Conservation (phyloP, 2,888 invertebrate species). For the Monopis laevigella region DNA sequence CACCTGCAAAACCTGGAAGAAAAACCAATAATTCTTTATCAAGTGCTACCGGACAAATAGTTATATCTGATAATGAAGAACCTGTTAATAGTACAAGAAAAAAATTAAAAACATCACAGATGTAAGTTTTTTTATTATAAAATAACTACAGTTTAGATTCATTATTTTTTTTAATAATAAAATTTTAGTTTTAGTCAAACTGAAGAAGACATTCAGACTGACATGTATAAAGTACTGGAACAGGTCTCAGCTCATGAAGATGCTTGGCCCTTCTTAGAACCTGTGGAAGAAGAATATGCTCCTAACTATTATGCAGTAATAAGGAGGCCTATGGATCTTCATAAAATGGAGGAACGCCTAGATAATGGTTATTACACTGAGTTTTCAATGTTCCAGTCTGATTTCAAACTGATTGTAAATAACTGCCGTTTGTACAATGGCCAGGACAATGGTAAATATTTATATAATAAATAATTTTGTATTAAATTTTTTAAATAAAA, state of each 20-base stretch:
- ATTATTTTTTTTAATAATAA: too few relatives aligned
- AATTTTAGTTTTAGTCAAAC: slow-evolving; percentile 75
- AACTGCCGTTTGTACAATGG: slow-evolving; percentile 95
- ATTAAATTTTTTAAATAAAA: background rate
- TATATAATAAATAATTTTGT: slow-evolving; percentile 5
- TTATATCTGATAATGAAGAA: slow-evolving; percentile 70
- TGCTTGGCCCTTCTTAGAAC: slow-evolving; percentile 94
- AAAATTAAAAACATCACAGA: slow-evolving; percentile 74
- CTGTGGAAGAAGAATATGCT: slow-evolving; percentile 92
- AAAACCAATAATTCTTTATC: slow-evolving; percentile 90
- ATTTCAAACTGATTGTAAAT: slow-evolving; percentile 91
- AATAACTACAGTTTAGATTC: too few relatives aligned
- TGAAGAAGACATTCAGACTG: slow-evolving; percentile 86
- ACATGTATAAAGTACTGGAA: slow-evolving; percentile 92
- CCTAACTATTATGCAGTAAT: slow-evolving; percentile 84
- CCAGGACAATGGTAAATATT: slow-evolving; percentile 80
- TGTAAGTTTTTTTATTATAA: slow-evolving; percentile 59
- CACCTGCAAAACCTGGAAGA: slow-evolving; percentile 64
- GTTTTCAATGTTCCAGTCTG: slow-evolving; percentile 83
- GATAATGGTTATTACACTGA: slow-evolving; percentile 83
- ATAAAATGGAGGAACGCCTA: slow-evolving; percentile 87
- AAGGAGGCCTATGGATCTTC: slow-evolving; percentile 86
- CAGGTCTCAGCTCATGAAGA: slow-evolving; percentile 88
- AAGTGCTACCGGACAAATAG: slow-evolving; percentile 84
- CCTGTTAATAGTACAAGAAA: slow-evolving; percentile 57